phyloP scores from a whole-genome alignment of 1,140 invertebrate genomes.

The Anoplophora glabripennis region DNA sequence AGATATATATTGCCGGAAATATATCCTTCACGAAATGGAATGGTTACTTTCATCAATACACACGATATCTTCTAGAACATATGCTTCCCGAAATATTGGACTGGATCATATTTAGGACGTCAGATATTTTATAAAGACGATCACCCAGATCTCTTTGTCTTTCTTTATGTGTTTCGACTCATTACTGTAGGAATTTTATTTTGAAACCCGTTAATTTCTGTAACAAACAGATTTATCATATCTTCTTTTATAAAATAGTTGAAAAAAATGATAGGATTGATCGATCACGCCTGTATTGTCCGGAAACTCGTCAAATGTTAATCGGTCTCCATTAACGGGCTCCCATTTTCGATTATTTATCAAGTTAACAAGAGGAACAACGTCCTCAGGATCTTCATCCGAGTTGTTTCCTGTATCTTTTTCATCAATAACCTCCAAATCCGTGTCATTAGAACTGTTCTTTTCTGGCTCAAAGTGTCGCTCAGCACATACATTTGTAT shows the following conservation, averaged over 20 bases:
- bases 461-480: no score
- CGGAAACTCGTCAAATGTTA: no score
- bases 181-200: background rate
- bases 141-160: background rate
- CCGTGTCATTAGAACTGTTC: no score
- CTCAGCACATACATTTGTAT: no score
- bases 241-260: background rate
- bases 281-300: no score
- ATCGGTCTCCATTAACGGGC: no score
- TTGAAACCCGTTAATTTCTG: background rate
- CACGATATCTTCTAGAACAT: conserved; percentile 20
- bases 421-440: no score
- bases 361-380: no score
- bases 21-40: conserved; percentile 40
- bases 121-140: background rate
- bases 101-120: background rate
- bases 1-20: conserved; percentile 40
- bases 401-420: no score
- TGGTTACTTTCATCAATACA: conserved; percentile 36
- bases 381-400: no score
- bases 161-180: conserved; percentile 6
- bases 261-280: no score
- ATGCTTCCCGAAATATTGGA: conserved; percentile 5
- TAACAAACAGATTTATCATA: background rate
- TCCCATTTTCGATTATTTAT: no score